Evolutionary conservation across 1,140 invertebrate species (phyloP).

Genomic region (Gonatopus flavifemur): DNA sequence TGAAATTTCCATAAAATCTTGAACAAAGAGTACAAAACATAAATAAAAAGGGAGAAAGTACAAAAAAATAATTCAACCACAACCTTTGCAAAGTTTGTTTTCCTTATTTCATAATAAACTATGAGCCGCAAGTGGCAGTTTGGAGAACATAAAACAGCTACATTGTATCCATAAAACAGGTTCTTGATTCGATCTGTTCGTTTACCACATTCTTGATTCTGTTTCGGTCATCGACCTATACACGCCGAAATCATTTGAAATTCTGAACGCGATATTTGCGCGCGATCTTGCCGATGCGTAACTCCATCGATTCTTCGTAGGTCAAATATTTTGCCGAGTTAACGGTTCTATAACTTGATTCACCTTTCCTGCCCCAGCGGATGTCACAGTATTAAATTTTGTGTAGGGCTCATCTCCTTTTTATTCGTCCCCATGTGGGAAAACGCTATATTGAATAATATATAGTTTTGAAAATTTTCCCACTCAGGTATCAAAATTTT

Average conservation of each 20-base stretch:
- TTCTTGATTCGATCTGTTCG: constrained; percentile 10
- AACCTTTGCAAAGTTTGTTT: too few relatives aligned
- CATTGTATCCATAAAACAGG: too few relatives aligned
- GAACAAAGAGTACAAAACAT: too few relatives aligned
- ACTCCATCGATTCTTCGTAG: constrained; percentile 14
- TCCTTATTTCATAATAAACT: too few relatives aligned
- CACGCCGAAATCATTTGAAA: constrained; percentile 21
- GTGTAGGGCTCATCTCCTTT: not conserved
- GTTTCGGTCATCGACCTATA: constrained; percentile 8
- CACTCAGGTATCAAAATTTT: too few relatives aligned
- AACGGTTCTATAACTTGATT: constrained; percentile 16
- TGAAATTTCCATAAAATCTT: too few relatives aligned
- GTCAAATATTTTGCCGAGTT: constrained; percentile 2
- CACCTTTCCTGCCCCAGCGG: constrained; percentile 8
- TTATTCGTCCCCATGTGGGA: not conserved
- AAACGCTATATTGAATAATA: not conserved
- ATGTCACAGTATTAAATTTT: too few relatives aligned
- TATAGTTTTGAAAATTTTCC: too few relatives aligned
- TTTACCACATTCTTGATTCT: not conserved
- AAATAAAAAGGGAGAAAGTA: too few relatives aligned
- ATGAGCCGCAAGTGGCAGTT: too few relatives aligned
- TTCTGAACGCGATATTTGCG: constrained; percentile 17
- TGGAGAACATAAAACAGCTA: too few relatives aligned
- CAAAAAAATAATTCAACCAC: too few relatives aligned
- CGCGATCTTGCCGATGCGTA: not conserved